Evolutionary conservation across 92 coral and sea anemone genomes (phyloP).

Genomic region (Zoanthus gigantus): DNA sequence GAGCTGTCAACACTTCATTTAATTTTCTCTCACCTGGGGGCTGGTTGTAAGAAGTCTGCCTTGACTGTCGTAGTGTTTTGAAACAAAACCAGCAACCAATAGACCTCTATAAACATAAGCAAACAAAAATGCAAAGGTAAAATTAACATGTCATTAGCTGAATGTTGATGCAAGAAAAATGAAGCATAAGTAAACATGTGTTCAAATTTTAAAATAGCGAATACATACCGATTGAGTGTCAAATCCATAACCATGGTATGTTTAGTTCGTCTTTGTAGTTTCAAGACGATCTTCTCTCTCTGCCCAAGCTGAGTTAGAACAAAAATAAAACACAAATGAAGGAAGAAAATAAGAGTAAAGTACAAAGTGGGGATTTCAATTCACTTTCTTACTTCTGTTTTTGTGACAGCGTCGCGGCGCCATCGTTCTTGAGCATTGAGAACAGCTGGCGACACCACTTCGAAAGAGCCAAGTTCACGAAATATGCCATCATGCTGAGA

Average conservation of each 20-base stretch:
- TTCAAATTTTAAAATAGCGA: not conserved
- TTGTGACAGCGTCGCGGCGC: conserved; percentile 29
- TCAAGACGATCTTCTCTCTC: conserved; percentile 3
- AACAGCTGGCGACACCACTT: conserved; percentile 18
- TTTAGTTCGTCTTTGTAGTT: not conserved
- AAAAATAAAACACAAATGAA: not conserved
- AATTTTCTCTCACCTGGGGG: conserved; percentile 14
- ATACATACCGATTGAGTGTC: conserved; percentile 37
- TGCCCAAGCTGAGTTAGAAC: conserved; percentile 24
- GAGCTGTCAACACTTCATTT: conserved; percentile 4
- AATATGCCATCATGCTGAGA: conserved; percentile 20
- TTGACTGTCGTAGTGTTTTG: conserved; percentile 9
- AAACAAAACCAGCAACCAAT: conserved; percentile 20
- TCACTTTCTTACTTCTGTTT: conserved; percentile 10
- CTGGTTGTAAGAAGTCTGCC: conserved; percentile 9
- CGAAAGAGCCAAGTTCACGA: conserved; percentile 27
- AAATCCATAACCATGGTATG: conserved; percentile 11
- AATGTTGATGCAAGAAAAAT: not conserved
- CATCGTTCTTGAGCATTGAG: conserved; percentile 27
- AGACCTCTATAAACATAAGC: conserved; percentile 12
- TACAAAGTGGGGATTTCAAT: not conserved
- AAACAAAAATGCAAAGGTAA: not conserved
- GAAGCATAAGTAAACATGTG: not conserved
- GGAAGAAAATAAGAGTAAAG: not conserved
- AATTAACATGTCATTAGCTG: not conserved